These are phyloP conservation scores for Molossus molossus DNA, from an alignment of 2,797 vertebrate species.

Conservation along the genomic window DNA sequence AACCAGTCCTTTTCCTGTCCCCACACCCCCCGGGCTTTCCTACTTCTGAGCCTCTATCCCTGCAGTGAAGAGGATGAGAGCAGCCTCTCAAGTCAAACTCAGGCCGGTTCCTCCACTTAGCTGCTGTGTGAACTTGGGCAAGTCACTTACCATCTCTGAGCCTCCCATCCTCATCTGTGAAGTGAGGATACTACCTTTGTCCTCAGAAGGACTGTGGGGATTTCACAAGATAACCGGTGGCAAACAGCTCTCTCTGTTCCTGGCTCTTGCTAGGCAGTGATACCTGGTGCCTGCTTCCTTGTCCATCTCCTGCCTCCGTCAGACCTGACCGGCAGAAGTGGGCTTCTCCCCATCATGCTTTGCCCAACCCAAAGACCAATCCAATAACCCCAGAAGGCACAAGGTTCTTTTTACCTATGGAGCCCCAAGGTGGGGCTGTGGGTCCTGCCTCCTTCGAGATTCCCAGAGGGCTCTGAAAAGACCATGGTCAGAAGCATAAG, in stretches of 20 bases:
- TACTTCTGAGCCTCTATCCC: background rate
- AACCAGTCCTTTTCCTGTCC: background rate
- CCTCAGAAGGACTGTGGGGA: background rate
- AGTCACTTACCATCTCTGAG: no score
- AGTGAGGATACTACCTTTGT: background rate
- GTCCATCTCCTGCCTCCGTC: background rate
- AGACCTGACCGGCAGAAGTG: background rate
- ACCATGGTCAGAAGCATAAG: background rate
- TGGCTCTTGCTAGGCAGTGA: background rate
- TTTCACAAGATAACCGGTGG: background rate
- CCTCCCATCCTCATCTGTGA: background rate
- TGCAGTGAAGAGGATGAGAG: background rate
- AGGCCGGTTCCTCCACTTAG: background rate
- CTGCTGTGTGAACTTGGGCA: background rate
- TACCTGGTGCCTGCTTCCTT: background rate
- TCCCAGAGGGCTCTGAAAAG: background rate
- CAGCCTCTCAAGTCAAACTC: background rate
- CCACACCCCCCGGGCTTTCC: background rate
- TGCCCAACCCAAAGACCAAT: background rate
- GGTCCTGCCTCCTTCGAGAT: background rate
- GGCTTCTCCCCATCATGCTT: background rate
- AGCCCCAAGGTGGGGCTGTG: no score
- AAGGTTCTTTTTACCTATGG: no score
- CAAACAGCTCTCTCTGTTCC: no score
- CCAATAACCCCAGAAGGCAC: background rate